phyloP scores from a whole-genome alignment of 2,797 vertebrate species.

The Acanthiza pusilla region DNA sequence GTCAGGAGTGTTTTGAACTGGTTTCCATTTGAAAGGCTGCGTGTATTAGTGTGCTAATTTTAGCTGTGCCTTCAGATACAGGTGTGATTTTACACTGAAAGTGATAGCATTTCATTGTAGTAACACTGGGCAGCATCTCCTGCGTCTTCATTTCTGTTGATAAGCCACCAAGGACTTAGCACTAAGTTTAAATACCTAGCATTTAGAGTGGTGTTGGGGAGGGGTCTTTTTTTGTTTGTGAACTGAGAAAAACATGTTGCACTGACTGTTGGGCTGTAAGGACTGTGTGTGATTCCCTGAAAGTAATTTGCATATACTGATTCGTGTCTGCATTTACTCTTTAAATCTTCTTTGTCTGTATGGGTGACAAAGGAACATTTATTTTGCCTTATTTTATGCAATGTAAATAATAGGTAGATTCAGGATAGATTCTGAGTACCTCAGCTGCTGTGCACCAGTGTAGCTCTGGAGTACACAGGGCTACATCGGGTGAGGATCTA shows the following conservation, averaged over 20 bases:
- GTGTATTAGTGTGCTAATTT: not conserved
- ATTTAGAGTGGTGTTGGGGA: not conserved
- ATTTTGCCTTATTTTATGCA: conserved; percentile 5
- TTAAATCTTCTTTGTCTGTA: not conserved
- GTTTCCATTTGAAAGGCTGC: not conserved
- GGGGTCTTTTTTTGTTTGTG: not conserved
- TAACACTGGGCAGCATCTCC: not conserved
- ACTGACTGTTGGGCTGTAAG: not conserved
- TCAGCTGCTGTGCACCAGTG: not conserved
- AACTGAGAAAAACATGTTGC: not conserved
- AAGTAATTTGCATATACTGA: not conserved
- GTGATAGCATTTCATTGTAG: not conserved
- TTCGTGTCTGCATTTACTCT: not conserved
- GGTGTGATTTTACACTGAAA: not conserved
- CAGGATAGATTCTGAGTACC: not conserved
- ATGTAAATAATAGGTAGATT: not conserved
- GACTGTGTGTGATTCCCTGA: not conserved
- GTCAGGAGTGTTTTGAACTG: not conserved
- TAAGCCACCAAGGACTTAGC: not conserved
- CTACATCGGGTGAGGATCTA: not conserved
- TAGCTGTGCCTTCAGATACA: not conserved
- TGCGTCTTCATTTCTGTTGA: not conserved
- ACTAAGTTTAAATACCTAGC: not conserved
- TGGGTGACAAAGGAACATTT: not conserved
- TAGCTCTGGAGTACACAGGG: not conserved